Percentiles rank a stretch among this genome's conserved stretches.
These are phyloP conservation scores for Drosophila histrio DNA, from an alignment of 2,888 invertebrate species.

Conservation along the genomic window DNA sequence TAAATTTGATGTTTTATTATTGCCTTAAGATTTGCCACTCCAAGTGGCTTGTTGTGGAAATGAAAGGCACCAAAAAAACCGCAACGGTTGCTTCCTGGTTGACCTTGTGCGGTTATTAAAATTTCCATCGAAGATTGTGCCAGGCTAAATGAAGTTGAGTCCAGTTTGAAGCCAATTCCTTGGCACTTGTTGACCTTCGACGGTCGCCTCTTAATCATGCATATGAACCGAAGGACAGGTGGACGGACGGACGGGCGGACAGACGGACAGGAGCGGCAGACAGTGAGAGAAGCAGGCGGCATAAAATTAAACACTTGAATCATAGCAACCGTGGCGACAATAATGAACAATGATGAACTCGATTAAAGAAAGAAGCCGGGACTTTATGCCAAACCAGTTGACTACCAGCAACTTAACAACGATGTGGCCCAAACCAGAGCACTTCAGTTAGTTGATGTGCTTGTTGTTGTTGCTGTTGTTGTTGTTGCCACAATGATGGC, in stretches of 20 bases:
- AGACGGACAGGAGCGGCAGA: conserved; percentile 22
- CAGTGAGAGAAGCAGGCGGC: conserved; percentile 63
- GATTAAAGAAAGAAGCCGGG: conserved; percentile 72
- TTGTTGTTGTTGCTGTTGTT: conserved; percentile 38
- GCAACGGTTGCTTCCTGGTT: conserved; percentile 68
- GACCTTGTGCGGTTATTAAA: conserved; percentile 77
- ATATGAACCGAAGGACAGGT: conserved; percentile 43
- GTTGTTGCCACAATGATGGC: conserved; percentile 37
- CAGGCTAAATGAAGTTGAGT: conserved; percentile 27
- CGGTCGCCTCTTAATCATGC: conserved; percentile 66
- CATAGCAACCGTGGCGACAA: conserved; percentile 71
- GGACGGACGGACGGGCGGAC: conserved; percentile 8
- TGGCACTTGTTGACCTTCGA: conserved; percentile 77
- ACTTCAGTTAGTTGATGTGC: conserved; percentile 2
- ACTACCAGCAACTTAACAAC: conserved; percentile 4
- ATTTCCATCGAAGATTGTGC: conserved; percentile 75
- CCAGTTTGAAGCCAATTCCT: conserved; percentile 73
- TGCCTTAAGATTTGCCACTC: conserved; percentile 12
- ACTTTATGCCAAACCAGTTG: conserved; percentile 44
- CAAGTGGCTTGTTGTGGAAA: conserved; percentile 25
- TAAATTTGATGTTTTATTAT: conserved; percentile 37
- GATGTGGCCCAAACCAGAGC: conserved; percentile 15
- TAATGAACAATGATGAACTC: conserved; percentile 78
- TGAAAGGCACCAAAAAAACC: conserved; percentile 75
- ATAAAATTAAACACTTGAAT: conserved; percentile 77